Conservation (phyloP, 2,888 invertebrate genomes). For the Cynaeus angustus region DNA sequence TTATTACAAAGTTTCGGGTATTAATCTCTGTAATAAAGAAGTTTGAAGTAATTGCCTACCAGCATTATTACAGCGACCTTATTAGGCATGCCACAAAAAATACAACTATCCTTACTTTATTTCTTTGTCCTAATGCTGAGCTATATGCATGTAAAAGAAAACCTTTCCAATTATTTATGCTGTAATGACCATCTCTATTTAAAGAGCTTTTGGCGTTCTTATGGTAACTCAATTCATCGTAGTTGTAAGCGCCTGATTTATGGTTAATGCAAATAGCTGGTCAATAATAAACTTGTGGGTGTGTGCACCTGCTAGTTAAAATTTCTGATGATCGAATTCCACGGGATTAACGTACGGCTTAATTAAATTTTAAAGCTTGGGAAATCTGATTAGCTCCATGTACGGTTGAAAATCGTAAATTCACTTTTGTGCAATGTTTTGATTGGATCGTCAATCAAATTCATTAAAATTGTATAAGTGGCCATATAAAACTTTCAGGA, state of each 20-base stretch:
- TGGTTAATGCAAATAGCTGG: constrained; percentile 9
- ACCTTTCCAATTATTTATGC: constrained; percentile 3
- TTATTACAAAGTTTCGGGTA: not conserved
- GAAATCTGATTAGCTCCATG: constrained; percentile 36
- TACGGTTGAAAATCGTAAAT: constrained; percentile 21
- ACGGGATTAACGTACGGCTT: constrained; percentile 20
- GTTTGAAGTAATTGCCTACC: no score
- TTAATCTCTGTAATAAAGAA: no score
- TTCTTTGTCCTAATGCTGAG: no score
- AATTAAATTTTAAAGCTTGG: constrained; percentile 43
- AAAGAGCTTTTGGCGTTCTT: not conserved
- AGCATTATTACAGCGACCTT: no score
- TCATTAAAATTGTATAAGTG: constrained; percentile 44
- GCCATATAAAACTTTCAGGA: constrained; percentile 22
- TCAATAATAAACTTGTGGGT: constrained; percentile 31
- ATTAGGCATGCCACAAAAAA: no score
- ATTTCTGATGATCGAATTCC: constrained; percentile 21
- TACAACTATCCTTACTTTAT: no score
- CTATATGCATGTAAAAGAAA: not conserved
- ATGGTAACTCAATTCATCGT: constrained; percentile 23
- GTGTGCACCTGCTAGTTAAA: constrained; percentile 28
- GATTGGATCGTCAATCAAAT: constrained; percentile 40
- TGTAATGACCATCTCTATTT: not conserved
- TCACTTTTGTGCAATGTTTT: constrained; percentile 12
- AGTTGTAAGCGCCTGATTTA: constrained; percentile 16